Conservation (phyloP, 2,797 vertebrate genomes). For the Cryptoprocta ferox region DNA sequence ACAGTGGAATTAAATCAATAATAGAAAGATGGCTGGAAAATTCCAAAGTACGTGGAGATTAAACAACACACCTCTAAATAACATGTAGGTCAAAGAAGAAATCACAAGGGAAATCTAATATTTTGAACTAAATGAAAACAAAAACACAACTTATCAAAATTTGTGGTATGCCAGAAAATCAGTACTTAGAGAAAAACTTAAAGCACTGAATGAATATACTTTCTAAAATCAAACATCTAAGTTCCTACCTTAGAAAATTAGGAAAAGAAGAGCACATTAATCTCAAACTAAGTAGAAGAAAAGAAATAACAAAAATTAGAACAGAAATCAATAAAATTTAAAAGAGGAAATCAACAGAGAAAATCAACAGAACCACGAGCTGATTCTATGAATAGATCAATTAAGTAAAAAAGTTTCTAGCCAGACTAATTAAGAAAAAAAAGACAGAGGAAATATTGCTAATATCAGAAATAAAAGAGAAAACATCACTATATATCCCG, state of each 20-base stretch:
- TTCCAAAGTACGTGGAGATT: background rate
- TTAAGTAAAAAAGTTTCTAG: background rate
- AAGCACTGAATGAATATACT: background rate
- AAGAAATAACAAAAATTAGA: background rate
- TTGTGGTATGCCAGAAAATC: background rate
- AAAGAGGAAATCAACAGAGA: background rate
- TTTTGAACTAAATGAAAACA: background rate
- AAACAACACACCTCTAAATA: background rate
- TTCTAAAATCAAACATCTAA: background rate
- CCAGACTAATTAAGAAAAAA: background rate
- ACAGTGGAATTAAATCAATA: background rate
- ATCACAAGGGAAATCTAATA: background rate
- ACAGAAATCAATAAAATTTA: background rate
- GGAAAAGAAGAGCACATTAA: background rate
- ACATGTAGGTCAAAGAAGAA: background rate
- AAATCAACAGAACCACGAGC: background rate
- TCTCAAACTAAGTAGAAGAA: background rate
- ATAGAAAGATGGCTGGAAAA: background rate
- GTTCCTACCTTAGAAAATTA: background rate
- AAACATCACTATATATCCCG: background rate
- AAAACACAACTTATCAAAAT: background rate
- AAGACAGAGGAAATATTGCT: background rate
- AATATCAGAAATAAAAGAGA: background rate
- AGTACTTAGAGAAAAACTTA: background rate
- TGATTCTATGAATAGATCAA: background rate